Conservation (phyloP, 2,113 vertebrate species). For the Lynx canadensis region DNA sequence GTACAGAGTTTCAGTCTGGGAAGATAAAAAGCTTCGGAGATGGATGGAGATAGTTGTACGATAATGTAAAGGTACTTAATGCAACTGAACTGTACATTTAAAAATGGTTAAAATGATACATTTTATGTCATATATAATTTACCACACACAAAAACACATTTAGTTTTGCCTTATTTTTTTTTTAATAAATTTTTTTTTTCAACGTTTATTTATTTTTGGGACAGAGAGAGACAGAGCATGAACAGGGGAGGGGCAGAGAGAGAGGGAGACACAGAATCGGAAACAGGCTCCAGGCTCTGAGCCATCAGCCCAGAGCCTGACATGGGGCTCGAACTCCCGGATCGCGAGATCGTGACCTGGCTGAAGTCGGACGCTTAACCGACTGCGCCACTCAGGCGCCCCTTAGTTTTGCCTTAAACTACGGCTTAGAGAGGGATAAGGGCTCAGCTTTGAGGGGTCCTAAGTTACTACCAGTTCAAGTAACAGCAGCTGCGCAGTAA, state of each 20-base stretch:
- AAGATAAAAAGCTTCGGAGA: background rate
- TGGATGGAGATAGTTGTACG: background rate
- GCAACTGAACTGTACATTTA: background rate
- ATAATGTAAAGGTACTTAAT: background rate
- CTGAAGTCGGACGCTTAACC: no score
- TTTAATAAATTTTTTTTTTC: no score
- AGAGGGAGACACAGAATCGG: no score
- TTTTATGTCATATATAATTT: background rate
- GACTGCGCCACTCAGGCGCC: no score
- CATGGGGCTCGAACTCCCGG: no score
- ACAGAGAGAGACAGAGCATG: no score
- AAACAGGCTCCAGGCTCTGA: no score
- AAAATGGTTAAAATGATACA: background rate
- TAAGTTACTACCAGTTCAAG: background rate
- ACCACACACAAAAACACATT: background rate
- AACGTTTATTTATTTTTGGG: no score
- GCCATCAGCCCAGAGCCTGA: no score
- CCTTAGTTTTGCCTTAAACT: background rate
- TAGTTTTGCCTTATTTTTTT: background rate
- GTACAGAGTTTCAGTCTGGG: background rate
- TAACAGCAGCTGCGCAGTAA: background rate
- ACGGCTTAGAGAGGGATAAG: background rate
- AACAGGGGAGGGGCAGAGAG: no score
- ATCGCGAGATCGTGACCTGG: no score
- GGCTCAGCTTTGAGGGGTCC: background rate